Percentiles rank a stretch among this genome's conserved stretches.
phyloP scores from a whole-genome alignment of 2,888 invertebrate genomes.

The Acrobasis suavella region DNA sequence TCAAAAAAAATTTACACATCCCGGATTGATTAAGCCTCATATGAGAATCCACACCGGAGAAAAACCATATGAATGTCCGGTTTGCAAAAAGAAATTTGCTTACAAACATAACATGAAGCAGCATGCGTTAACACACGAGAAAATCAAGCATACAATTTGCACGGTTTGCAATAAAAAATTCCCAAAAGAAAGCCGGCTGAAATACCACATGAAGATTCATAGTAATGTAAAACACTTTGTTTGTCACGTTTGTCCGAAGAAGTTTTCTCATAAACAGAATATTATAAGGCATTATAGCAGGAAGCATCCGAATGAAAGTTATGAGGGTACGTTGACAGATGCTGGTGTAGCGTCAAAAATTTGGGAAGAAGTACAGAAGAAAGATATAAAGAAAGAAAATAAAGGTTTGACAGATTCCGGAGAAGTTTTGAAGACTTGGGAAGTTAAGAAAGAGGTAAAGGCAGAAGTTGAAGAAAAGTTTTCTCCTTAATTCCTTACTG shows the following conservation, averaged over 20 bases:
- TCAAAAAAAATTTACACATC: conserved; percentile 42
- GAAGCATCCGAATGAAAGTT: conserved; percentile 59
- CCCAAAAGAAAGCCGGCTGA: conserved; percentile 58
- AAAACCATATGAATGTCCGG: conserved; percentile 46
- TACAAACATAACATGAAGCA: conserved; percentile 63
- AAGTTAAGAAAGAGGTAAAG: neutral
- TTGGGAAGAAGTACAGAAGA: conserved; percentile 50
- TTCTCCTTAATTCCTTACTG: neutral
- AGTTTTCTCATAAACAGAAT: conserved; percentile 65
- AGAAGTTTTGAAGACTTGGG: too few relatives aligned
- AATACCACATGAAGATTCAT: conserved; percentile 63
- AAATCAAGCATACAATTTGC: conserved; percentile 55
- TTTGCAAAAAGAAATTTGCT: conserved; percentile 57
- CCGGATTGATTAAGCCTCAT: conserved; percentile 47
- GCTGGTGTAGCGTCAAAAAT: conserved; percentile 55
- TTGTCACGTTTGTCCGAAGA: conserved; percentile 54
- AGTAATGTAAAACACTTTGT: conserved; percentile 52
- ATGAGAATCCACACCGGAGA: conserved; percentile 52
- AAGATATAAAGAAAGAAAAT: conserved; percentile 11
- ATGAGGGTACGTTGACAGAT: conserved; percentile 52
- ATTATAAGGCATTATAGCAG: conserved; percentile 57
- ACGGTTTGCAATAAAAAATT: conserved; percentile 62
- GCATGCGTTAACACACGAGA: conserved; percentile 51
- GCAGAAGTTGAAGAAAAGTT: neutral
- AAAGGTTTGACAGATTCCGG: too few relatives aligned